These are phyloP conservation scores for Lutjanus campechanus DNA, from an alignment of 2,797 vertebrate species.

Conservation along the genomic window DNA sequence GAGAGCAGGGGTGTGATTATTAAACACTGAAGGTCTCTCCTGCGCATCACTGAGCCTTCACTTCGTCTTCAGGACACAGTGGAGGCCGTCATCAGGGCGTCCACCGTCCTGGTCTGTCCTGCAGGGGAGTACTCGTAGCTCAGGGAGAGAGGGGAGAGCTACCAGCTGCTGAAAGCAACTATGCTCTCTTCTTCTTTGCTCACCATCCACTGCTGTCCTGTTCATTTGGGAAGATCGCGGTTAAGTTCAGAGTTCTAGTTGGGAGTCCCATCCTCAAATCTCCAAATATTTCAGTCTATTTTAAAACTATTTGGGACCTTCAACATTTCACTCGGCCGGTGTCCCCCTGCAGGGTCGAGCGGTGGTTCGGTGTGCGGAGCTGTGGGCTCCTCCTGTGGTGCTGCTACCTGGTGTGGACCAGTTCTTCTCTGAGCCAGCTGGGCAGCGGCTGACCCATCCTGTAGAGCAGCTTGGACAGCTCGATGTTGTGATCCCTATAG, in stretches of 20 bases:
- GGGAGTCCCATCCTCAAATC: conserved; percentile 29
- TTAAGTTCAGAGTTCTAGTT: conserved; percentile 44
- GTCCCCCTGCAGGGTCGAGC: conserved; percentile 46
- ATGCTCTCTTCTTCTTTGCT: neutral
- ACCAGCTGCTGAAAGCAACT: conserved; percentile 30
- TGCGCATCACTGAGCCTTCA: conserved; percentile 46
- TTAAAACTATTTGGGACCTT: conserved; percentile 50
- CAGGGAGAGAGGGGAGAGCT: conserved; percentile 12
- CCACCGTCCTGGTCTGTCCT: conserved; percentile 37
- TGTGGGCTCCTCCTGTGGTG: conserved; percentile 58
- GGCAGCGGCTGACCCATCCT: conserved; percentile 97
- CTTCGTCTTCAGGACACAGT: conserved; percentile 37
- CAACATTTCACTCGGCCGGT: conserved; percentile 25
- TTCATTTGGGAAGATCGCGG: conserved; percentile 59
- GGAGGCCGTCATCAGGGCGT: conserved; percentile 16
- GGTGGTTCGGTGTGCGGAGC: conserved; percentile 62
- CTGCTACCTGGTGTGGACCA: conserved; percentile 98
- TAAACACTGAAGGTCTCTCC: conserved; percentile 45
- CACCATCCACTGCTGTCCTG: conserved; percentile 21
- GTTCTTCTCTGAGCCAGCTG: conserved; percentile 96
- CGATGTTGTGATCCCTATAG: conserved; percentile 98
- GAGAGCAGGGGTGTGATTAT: conserved; percentile 57
- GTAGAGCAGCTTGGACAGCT: conserved; percentile 98
- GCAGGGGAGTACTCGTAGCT: conserved; percentile 23
- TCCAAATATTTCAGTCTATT: conserved; percentile 33